Conservation (phyloP, 1,140 invertebrate species). For the Drosophila navojoa region DNA sequence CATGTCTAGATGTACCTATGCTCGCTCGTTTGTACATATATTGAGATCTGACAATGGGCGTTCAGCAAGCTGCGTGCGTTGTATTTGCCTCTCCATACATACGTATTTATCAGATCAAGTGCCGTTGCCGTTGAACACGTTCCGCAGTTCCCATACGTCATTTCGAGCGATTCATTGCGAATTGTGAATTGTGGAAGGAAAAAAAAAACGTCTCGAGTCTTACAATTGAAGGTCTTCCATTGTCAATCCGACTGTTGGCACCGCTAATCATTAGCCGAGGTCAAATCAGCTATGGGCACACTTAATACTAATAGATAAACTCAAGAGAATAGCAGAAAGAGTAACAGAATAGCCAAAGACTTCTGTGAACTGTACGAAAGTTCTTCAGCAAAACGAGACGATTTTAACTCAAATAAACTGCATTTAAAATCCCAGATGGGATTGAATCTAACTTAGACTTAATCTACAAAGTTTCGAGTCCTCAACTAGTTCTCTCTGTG, state of each 20-base stretch:
- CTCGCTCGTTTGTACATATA: neutral
- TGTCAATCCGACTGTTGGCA: conserved; percentile 14
- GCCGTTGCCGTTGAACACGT: conserved; percentile 58
- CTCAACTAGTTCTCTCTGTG: too few relatives aligned
- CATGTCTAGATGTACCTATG: conserved; percentile 21
- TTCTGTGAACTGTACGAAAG: too few relatives aligned
- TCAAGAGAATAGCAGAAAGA: neutral
- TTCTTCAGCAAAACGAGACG: too few relatives aligned
- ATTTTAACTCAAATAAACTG: too few relatives aligned
- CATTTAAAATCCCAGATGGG: too few relatives aligned
- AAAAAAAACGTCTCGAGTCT: conserved; percentile 34
- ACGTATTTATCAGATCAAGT: conserved; percentile 55
- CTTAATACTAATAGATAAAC: too few relatives aligned
- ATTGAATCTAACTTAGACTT: too few relatives aligned
- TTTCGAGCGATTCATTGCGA: conserved; percentile 21
- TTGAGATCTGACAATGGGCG: conserved; percentile 20
- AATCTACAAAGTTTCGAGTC: too few relatives aligned
- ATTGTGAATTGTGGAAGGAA: conserved; percentile 10
- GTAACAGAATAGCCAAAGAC: too few relatives aligned
- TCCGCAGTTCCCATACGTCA: conserved; percentile 49
- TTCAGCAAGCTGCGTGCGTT: conserved; percentile 8
- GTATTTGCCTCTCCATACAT: too few relatives aligned
- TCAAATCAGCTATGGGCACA: neutral
- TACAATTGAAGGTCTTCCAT: conserved; percentile 52
- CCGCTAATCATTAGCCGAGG: conserved; percentile 12